Conservation (phyloP, 2,888 invertebrate genomes). For the Colletes collaris region DNA sequence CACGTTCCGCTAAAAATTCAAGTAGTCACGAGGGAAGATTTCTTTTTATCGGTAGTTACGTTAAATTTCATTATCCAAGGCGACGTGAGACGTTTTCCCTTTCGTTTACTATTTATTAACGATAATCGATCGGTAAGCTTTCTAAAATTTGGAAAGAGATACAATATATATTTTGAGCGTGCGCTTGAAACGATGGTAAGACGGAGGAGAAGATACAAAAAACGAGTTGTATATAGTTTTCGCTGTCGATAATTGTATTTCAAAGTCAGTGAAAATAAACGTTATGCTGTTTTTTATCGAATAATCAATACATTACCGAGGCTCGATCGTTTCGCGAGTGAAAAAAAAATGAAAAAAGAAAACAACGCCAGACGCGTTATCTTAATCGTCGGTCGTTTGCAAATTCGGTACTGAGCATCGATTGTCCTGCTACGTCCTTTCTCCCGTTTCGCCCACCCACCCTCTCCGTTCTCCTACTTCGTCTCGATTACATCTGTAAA, state of each 20-base stretch:
- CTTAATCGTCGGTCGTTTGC: neutral
- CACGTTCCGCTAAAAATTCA: neutral
- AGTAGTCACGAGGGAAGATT: neutral
- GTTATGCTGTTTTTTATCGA: slow-evolving; percentile 40
- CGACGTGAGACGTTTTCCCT: neutral
- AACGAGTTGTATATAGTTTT: slow-evolving; percentile 39
- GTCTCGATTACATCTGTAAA: neutral
- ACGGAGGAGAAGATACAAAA: slow-evolving; percentile 15
- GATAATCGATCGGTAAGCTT: neutral
- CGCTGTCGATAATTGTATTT: slow-evolving; percentile 32
- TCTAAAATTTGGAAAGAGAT: neutral
- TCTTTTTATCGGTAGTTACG: too few species aligned
- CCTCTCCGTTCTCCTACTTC: neutral
- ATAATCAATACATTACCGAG: slow-evolving; percentile 24
- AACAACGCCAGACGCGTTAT: neutral
- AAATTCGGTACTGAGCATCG: neutral
- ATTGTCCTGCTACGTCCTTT: neutral
- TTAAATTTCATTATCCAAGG: too few species aligned
- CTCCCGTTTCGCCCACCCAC: neutral
- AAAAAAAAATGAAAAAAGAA: too few species aligned
- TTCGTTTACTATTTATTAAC: too few species aligned
- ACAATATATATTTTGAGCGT: neutral
- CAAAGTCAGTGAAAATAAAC: slow-evolving; percentile 41
- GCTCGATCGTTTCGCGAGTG: slow-evolving; percentile 10
- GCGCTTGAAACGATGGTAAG: neutral